A percentile compares a stretch with the other conserved stretches of the same genome.
Evolutionary conservation across 2,797 vertebrate genomes (phyloP).

Genomic region (Tokudaia tokunoshimensis): DNA sequence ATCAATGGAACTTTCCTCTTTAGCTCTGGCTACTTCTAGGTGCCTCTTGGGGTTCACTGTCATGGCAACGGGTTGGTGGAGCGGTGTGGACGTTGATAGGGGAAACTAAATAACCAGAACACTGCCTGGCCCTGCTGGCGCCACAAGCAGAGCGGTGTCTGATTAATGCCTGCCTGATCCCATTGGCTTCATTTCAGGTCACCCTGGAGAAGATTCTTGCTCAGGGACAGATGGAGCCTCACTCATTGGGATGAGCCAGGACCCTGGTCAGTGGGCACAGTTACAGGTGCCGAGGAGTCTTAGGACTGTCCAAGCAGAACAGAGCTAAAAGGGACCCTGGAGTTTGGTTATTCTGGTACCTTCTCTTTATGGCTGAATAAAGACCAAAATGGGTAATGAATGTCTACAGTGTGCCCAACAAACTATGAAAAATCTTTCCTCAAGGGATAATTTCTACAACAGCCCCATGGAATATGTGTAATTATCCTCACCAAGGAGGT

Average conservation of each 20-base stretch:
- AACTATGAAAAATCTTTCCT: not conserved
- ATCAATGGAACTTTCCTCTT: conserved; percentile 56
- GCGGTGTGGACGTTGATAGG: not conserved
- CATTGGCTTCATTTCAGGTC: not conserved
- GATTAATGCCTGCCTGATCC: conserved; percentile 20
- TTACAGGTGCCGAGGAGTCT: conserved; percentile 57
- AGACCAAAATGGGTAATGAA: not conserved
- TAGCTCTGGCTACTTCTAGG: not conserved
- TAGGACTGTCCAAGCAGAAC: not conserved
- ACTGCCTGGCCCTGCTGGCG: not conserved
- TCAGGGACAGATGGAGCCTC: not conserved
- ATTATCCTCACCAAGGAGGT: not conserved
- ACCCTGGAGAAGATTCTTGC: not conserved
- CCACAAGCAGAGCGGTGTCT: not conserved
- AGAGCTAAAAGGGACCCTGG: conserved; percentile 1
- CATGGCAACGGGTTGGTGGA: conserved; percentile 68
- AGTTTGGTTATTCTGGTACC: not conserved
- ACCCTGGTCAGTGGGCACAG: conserved; percentile 3
- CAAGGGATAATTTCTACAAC: not conserved
- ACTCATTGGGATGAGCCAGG: not conserved
- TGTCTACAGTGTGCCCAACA: not conserved
- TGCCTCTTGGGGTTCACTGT: conserved; percentile 68
- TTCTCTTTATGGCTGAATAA: not conserved
- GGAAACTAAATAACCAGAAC: not conserved
- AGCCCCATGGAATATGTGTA: not conserved